Evolutionary conservation across 2,888 invertebrate genomes (phyloP).

Genomic region (Arrhopalites spinosus): DNA sequence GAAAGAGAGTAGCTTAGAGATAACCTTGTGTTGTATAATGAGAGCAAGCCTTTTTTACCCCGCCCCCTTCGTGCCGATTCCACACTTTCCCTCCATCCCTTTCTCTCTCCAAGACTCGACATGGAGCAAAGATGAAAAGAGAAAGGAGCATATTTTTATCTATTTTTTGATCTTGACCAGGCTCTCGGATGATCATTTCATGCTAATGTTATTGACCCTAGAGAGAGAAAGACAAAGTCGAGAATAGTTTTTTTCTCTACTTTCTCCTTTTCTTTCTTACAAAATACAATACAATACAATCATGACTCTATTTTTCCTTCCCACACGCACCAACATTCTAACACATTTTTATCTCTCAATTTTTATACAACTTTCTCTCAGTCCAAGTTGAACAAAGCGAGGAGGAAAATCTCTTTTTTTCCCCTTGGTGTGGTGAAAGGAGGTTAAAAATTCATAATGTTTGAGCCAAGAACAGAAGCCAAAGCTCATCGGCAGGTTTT

Average conservation of each 20-base stretch:
- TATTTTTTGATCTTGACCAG: background rate
- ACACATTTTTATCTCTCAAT: no score
- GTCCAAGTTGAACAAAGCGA: background rate
- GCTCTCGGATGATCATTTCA: conserved; percentile 3
- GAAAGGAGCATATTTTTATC: no score
- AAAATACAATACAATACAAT: no score
- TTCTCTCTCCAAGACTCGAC: background rate
- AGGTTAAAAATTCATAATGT: conserved; percentile 17
- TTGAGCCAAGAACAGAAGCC: background rate
- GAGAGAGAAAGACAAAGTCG: background rate
- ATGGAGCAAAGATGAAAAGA: background rate
- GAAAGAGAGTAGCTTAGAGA: background rate
- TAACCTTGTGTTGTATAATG: background rate
- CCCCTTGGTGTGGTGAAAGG: background rate
- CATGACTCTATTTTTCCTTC: background rate
- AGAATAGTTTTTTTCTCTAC: background rate
- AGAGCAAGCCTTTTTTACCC: background rate
- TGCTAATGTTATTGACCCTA: conserved; percentile 15
- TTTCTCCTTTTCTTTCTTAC: background rate
- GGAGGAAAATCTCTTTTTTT: no score
- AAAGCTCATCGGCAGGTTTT: no score
- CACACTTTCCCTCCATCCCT: background rate
- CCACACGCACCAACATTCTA: background rate
- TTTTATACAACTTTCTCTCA: no score
- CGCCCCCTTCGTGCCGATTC: background rate